Evolutionary conservation across 2,113 vertebrate species (phyloP), one percentile per base, ranked within the genome.

Genomic region (Tetrax tetrax): DNA sequence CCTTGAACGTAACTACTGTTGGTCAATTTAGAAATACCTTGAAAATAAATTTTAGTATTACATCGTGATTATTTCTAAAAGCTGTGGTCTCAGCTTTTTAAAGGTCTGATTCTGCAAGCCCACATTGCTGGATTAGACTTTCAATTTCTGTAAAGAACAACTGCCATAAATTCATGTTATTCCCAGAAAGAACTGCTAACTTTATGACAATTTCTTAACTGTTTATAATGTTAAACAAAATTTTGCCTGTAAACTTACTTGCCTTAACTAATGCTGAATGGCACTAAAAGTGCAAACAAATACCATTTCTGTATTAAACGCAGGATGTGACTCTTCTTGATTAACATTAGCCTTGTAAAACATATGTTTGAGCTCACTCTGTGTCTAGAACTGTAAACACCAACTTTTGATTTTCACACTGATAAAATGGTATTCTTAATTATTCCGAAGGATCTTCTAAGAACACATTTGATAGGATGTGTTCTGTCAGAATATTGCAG

Each of bases 371-470:
- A 94, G 25, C 80, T 86, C 51, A 54, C 59, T 93, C 57, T 5
- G 2, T 51, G 37, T 66, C 64, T 68, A 20, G 23, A 81, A 60
- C 43, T 94, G 76, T 93, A 71, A 94, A 94, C 48, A 75, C 12
- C 59, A 95, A 20, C 29, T 91, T 93, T 38, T 37, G 21, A 87
- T 84, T 80, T 54, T 78, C 50, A 50, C 74, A 92, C 31, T 48
- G 93, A 87, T 89, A 87, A 63, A 84, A 95, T 24, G 15, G 43
- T 96, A 76, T 68, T 88, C 56, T 64, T 84, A 81, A 60, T 90
- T 89, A 59, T 25, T 94, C n/a, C 27, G 57, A 87, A 89, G 89
- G 19, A 61, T 78, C 60, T 12, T 72, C 87, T 57, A 90, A 75
- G 68, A 22, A 14, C 72, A 53, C 56, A 22, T 87, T 51, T 48